phyloP scores from a whole-genome alignment of 2,797 vertebrate genomes.

The Chloroceryle inda region DNA sequence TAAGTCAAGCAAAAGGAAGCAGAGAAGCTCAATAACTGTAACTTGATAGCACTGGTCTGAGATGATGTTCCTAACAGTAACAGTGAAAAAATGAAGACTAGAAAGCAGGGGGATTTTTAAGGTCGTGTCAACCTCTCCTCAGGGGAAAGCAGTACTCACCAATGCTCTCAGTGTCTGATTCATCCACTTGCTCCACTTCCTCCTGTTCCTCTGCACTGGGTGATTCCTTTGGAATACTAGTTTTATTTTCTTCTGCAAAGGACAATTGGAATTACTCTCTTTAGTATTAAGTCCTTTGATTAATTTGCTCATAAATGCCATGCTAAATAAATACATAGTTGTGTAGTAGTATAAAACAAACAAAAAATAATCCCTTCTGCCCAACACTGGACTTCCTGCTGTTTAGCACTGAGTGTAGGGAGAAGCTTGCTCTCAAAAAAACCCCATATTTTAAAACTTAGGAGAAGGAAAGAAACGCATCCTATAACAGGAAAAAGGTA shows the following conservation, averaged over 20 bases:
- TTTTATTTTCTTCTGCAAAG: slow-evolving; percentile 30
- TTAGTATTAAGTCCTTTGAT: neutral
- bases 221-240: neutral
- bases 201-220: neutral
- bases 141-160: neutral
- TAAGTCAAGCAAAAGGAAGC: neutral
- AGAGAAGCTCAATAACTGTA: neutral
- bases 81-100: neutral
- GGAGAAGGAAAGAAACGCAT: neutral
- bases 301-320: neutral
- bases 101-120: neutral
- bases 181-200: neutral
- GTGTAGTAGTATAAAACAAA: neutral
- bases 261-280: neutral
- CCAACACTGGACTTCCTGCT: neutral
- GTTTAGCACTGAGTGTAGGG: neutral
- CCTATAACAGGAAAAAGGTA: neutral
- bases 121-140: neutral
- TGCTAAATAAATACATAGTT: neutral
- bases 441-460: neutral
- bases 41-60: neutral
- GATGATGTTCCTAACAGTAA: neutral
- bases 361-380: neutral
- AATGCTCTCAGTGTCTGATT: neutral
- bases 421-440: neutral